Evolutionary conservation across 2,888 invertebrate species (phyloP).

Genomic region (Branchipolynoe longqiensis): DNA sequence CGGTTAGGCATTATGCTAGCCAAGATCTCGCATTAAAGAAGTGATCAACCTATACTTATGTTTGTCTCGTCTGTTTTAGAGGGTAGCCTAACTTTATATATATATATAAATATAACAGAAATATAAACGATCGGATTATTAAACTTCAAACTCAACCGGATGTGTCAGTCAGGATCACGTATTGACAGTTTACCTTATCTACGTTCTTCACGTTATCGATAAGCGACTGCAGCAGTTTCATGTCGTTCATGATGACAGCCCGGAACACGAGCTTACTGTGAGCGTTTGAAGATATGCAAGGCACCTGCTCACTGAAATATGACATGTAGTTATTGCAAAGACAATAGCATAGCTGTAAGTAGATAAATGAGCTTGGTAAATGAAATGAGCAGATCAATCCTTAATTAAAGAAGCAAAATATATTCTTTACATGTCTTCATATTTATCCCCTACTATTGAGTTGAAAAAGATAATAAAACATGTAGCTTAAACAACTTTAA

Average conservation of each 20-base stretch:
- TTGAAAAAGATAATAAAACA: background rate
- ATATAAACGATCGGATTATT: too few species aligned
- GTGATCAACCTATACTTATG: too few species aligned
- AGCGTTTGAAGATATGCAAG: conserved; percentile 81
- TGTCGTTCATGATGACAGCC: conserved; percentile 81
- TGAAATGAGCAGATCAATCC: too few species aligned
- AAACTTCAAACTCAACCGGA: background rate
- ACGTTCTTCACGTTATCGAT: conserved; percentile 78
- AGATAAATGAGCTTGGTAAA: background rate
- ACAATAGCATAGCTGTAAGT: background rate
- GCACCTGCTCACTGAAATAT: conserved; percentile 79
- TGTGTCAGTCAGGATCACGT: background rate
- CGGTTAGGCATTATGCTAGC: too few species aligned
- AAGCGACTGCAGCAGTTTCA: conserved; percentile 79
- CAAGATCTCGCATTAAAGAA: too few species aligned
- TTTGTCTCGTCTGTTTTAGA: too few species aligned
- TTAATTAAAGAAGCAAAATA: too few species aligned
- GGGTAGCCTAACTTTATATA: too few species aligned
- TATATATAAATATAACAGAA: too few species aligned
- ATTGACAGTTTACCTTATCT: conserved; percentile 72
- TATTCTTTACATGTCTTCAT: too few species aligned
- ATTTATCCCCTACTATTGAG: too few species aligned
- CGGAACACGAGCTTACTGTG: conserved; percentile 82
- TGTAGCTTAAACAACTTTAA: background rate
- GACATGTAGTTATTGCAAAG: background rate